These are phyloP conservation scores for Antennarius maculatus DNA, from an alignment of 2,797 vertebrate genomes.

Conservation along the genomic window DNA sequence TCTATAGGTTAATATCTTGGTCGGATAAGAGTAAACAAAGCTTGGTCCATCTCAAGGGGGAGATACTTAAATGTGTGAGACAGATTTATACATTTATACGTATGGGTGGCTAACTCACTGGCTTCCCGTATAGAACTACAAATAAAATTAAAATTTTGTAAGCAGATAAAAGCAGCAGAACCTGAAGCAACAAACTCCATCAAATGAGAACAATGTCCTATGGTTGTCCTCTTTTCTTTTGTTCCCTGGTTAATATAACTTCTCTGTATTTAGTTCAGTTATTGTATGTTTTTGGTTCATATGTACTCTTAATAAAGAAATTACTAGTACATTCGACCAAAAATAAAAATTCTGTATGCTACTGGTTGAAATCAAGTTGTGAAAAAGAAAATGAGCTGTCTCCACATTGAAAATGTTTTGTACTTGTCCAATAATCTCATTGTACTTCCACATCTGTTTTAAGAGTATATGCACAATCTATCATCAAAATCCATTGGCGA, in stretches of 20 bases:
- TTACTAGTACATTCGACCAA: constrained; percentile 19
- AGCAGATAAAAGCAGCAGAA: too few species aligned
- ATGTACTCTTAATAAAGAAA: constrained; percentile 12
- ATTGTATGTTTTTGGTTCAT: constrained; percentile 22
- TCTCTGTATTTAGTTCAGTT: constrained; percentile 39
- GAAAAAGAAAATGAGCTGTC: too few species aligned
- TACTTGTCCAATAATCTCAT: too few species aligned
- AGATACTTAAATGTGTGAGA: background rate
- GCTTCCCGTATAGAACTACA: background rate
- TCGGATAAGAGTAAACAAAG: background rate
- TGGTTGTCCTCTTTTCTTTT: background rate
- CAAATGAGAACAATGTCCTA: too few species aligned
- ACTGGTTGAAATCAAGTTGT: too few species aligned
- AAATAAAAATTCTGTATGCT: constrained; percentile 12
- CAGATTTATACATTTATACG: too few species aligned
- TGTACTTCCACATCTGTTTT: too few species aligned
- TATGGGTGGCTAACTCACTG: background rate
- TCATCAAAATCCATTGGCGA: too few species aligned
- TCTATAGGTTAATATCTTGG: background rate
- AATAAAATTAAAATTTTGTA: too few species aligned
- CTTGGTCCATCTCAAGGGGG: background rate
- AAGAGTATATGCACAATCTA: too few species aligned
- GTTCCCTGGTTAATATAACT: constrained; percentile 39
- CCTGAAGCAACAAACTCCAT: too few species aligned
- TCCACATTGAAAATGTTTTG: too few species aligned